Base-by-base conservation (phyloP, 1,140 invertebrate species). In the Drosophila bipectinata region DNA sequence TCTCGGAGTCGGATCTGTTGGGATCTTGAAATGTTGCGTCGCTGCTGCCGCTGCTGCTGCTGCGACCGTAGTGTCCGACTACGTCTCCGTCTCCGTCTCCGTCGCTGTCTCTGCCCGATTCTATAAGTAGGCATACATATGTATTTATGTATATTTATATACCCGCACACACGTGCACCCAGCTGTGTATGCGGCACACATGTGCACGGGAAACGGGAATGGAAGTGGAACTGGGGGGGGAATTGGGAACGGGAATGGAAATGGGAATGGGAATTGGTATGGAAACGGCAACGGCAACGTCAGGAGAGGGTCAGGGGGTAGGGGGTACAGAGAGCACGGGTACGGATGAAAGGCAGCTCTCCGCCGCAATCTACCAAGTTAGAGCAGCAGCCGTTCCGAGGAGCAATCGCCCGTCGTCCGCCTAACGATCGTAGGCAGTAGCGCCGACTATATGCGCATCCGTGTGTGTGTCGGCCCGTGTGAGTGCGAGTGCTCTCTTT, bases 381-480 rank as follows among this genome's bases (percentile, higher is more conserved):
- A 85, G 79, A 85, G 81, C 81, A 78, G 58, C 47, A 53, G 37
- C 61, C 61, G 44, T 59, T 67, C 55, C 69, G 69, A 82, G 77
- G 77, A 77, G 73, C 56, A 18, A 63, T 47, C 44, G 18, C 21
- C 54, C 53, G 67, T 72, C 68, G 68, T 56, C 60, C 51, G 81
- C 72, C 84, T 87, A 87, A 87, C 83, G 83, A 87, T 83, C 83
- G 84, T 87, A 87, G 82, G 83, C 77, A 77, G 71, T 79, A 63
- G 79, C 79, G 51, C 58, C 57, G 24, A 37, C 44, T 71, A 34
- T 55, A 56, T 44, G 9, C 56, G 53, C 48, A 37, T 12, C 32
- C n/a, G 18, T 47, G 51, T 52, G 51, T 21, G 26, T 24, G 26
- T 28, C 26, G 5, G 26, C 26, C 4, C 26, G 26, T 28, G 26